phyloP scores from a whole-genome alignment of 2,888 invertebrate genomes.

The Caenorhabditis becei region DNA sequence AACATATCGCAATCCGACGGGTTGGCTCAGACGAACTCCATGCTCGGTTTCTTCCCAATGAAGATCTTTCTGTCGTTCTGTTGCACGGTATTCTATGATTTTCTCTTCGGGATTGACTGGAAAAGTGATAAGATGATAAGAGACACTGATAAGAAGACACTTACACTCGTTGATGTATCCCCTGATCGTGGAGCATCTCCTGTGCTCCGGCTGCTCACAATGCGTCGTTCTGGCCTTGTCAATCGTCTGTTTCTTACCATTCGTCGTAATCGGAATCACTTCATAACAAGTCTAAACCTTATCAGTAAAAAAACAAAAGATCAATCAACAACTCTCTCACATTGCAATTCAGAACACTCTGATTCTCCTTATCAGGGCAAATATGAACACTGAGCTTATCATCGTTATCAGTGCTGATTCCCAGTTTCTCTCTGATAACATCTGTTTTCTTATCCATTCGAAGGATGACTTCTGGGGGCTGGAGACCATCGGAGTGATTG shows the following conservation, averaged over 20 bases:
- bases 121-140: slow-evolving; percentile 5
- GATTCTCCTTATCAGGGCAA: slow-evolving; percentile 2
- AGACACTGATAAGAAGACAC: too few relatives aligned
- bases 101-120: slow-evolving; percentile 55
- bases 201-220: slow-evolving; percentile 40
- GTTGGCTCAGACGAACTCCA: neutral
- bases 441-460: slow-evolving; percentile 40
- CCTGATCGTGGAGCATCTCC: slow-evolving; percentile 24
- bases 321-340: slow-evolving; percentile 31
- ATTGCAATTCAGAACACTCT: slow-evolving; percentile 44
- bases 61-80: neutral
- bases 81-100: slow-evolving; percentile 15
- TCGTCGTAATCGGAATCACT: slow-evolving; percentile 37
- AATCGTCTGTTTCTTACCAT: slow-evolving; percentile 25
- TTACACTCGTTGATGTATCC: slow-evolving; percentile 61
- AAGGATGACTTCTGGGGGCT: slow-evolving; percentile 54
- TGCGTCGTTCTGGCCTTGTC: slow-evolving; percentile 26
- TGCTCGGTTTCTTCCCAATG: slow-evolving; percentile 28
- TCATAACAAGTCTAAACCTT: slow-evolving; percentile 63
- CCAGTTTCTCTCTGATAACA: slow-evolving; percentile 50
- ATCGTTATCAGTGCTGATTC: slow-evolving; percentile 28
- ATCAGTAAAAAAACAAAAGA: neutral
- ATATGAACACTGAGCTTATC: slow-evolving; percentile 1
- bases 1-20: slow-evolving; percentile 25
- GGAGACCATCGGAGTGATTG: slow-evolving; percentile 16